Evolutionary conservation across 1,140 invertebrate genomes (phyloP).

Genomic region (Bradynema listronoti): DNA sequence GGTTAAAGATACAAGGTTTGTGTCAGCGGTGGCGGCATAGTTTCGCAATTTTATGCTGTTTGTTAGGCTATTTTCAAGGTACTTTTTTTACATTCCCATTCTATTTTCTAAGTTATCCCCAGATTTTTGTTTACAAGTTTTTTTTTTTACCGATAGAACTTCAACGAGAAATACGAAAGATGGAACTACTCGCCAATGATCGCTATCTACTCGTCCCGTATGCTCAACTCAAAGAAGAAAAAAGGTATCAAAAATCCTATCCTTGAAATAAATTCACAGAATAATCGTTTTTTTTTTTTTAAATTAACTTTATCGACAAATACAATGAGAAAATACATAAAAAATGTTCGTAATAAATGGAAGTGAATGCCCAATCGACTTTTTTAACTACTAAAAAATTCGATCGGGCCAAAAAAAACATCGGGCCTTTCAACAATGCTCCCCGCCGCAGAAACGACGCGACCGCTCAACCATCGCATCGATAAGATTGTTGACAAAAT

Average conservation of each 20-base stretch:
- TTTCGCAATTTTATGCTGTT: constrained; percentile 85
- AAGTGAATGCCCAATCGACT: no score
- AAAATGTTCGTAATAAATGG: no score
- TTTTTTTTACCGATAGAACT: constrained; percentile 99
- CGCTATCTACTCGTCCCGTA: constrained; percentile 92
- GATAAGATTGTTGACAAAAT: constrained; percentile 57
- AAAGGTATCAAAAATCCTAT: constrained; percentile 96
- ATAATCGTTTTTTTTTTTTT: no score
- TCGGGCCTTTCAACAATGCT: constrained; percentile 39
- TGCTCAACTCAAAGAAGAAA: constrained; percentile 93
- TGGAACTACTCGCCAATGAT: constrained; percentile 93
- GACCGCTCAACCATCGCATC: constrained; percentile 58
- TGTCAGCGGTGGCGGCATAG: constrained; percentile 95
- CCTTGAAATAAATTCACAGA: no score
- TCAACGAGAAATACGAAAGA: constrained; percentile 98
- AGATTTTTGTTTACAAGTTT: constrained; percentile 67
- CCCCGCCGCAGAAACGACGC: constrained; percentile 51
- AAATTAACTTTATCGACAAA: no score
- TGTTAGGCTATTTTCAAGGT: constrained; percentile 23
- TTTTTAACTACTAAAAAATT: no score
- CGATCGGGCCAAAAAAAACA: no score
- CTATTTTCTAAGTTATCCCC: no score
- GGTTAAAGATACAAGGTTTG: constrained; percentile 91
- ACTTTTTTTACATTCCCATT: not conserved
- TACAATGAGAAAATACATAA: no score